These are phyloP conservation scores for Acropternis orthonyx DNA, from an alignment of 2,797 vertebrate genomes.

Conservation along the genomic window DNA sequence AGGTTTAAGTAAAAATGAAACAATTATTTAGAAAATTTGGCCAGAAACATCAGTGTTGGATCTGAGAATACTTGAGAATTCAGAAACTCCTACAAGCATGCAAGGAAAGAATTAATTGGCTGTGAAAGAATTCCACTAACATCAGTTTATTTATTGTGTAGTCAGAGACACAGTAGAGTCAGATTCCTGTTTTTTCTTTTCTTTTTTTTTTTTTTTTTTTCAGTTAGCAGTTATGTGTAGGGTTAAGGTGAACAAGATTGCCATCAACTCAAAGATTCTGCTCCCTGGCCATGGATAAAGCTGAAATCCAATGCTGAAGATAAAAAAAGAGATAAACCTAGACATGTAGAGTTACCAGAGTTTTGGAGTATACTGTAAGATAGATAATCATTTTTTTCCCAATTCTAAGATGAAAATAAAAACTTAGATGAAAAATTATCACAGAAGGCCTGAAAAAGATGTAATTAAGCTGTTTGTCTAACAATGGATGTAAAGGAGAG, in stretches of 20 bases:
- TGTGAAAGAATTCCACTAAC: not conserved
- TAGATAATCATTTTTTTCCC: not conserved
- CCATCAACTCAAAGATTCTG: not conserved
- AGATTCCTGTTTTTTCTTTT: not conserved
- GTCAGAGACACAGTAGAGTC: not conserved
- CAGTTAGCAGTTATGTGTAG: not conserved
- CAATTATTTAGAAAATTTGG: not conserved
- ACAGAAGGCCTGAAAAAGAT: not conserved
- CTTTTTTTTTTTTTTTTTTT: fast-evolving
- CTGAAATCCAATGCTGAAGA: not conserved
- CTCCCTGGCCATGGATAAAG: not conserved
- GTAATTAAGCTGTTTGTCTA: not conserved
- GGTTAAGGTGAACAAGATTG: not conserved
- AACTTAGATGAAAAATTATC: not conserved
- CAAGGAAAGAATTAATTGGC: not conserved
- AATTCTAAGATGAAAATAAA: not conserved
- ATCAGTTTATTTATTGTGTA: not conserved
- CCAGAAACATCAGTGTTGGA: not conserved
- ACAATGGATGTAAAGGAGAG: not conserved
- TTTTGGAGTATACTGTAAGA: not conserved
- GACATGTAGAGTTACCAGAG: not conserved
- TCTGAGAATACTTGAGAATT: not conserved
- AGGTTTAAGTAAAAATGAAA: not conserved
- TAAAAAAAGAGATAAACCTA: not conserved
- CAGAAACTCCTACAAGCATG: not conserved